Conservation (phyloP, 2,797 vertebrate genomes). For the Ctenosaura bakeri region DNA sequence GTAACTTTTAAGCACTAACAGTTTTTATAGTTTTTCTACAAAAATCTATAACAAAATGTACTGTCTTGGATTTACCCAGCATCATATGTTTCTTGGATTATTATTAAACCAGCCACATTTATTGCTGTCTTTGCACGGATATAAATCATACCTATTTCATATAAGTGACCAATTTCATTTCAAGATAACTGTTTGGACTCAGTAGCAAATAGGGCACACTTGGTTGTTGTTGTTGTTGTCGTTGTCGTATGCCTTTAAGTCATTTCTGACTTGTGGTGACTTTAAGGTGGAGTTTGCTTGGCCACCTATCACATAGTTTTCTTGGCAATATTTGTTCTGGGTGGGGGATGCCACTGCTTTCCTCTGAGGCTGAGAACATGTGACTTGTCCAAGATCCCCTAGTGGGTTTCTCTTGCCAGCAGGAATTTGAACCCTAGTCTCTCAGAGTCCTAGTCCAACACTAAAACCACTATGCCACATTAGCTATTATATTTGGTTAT, state of each 20-base stretch:
- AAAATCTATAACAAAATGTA: slow-evolving; percentile 56
- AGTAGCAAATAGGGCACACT: slow-evolving; percentile 59
- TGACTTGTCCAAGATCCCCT: no score
- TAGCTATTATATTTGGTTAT: neutral
- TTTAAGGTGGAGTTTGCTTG: neutral
- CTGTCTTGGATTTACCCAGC: slow-evolving; percentile 61
- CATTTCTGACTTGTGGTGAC: no score
- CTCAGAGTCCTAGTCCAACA: neutral
- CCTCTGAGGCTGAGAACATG: no score
- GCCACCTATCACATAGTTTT: slow-evolving; percentile 7
- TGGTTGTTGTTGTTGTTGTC: slow-evolving; percentile 44
- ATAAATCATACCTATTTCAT: slow-evolving; percentile 54
- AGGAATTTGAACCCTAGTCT: no score
- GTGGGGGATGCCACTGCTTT: neutral
- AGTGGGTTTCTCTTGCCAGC: no score
- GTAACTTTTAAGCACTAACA: slow-evolving; percentile 71
- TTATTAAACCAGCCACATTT: slow-evolving; percentile 33
- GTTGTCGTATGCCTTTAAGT: slow-evolving; percentile 60
- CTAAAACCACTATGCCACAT: no score
- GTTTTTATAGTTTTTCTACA: slow-evolving; percentile 70
- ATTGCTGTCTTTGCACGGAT: slow-evolving; percentile 62
- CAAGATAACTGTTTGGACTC: slow-evolving; percentile 59
- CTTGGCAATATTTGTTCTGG: slow-evolving; percentile 32
- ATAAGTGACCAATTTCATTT: slow-evolving; percentile 55
- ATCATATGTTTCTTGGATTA: slow-evolving; percentile 18